Evolutionary conservation across 2,888 invertebrate species (phyloP), one percentile per base, ranked within the genome.

Genomic region (Petrophora chlorosata): DNA sequence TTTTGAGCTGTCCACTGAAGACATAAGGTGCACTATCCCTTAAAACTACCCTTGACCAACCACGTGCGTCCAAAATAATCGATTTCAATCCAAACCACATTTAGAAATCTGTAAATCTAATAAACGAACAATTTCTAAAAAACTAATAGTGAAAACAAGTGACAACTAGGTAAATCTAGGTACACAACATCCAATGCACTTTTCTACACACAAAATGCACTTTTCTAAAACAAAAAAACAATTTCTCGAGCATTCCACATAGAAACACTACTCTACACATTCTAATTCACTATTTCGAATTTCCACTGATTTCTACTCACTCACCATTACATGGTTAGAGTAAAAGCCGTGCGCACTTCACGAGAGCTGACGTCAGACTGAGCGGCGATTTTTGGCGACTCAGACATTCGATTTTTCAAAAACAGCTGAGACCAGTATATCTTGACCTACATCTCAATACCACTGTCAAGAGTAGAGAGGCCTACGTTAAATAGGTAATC

Each of bases 321-420:
- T 88, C 86, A 88, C 87, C 87, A 88, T 85, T 77, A 87, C 88
- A 87, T 87, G 76, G 70, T 25, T 73, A 67, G 74, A 61, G 61
- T 61, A 55, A 23, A 26, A 68, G 64, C 63, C 81, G 82, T 76
- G 80, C 73, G 70, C 79, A 71, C 81, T 65, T 63, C 63, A 59
- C 69, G 54, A 70, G 61, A 67, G 56, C 76, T 79, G 77, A 80
- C 80, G 80, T 82, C 73, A 83, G 63, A 88, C 87, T 88, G 77
- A 63, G 62, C 61, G 33, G 65, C 65, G 73, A 69, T 59, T 71
- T 75, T 68, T 61, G 47, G 55, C 50, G 61, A 67, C 56, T 25
- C 3, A 9, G 62, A 67, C 72, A 74, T 84, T 85, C 84, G 85
- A 86, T 87, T 87, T 87, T 63, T 81, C 69, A 65, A 82, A 85